Conservation (phyloP, 2,888 invertebrate genomes). For the Nymphalis urticae region DNA sequence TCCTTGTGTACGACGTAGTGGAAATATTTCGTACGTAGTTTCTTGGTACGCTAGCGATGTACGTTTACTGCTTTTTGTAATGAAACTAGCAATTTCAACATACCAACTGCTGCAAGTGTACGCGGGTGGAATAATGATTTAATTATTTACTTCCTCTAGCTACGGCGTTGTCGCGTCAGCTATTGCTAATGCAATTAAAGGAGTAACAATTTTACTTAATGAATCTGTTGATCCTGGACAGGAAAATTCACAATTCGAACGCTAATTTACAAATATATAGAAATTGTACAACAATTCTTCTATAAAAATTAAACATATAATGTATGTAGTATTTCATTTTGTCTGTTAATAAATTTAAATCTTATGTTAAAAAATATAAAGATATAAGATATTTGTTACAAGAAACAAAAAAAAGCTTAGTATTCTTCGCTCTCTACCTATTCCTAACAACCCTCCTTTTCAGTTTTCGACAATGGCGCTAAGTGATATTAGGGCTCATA, state of each 20-base stretch:
- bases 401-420: too few relatives aligned
- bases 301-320: too few relatives aligned
- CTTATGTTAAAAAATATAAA: too few relatives aligned
- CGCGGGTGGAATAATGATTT: constrained; percentile 25
- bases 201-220: constrained; percentile 12
- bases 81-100: constrained; percentile 23
- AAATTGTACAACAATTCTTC: too few relatives aligned
- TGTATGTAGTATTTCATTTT: too few relatives aligned
- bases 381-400: too few relatives aligned
- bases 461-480: too few relatives aligned
- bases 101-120: constrained; percentile 24
- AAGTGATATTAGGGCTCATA: too few relatives aligned
- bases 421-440: too few relatives aligned
- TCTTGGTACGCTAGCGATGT: constrained; percentile 8
- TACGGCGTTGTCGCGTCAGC: constrained; percentile 20
- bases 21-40: constrained; percentile 1
- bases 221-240: constrained; percentile 11
- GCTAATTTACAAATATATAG: not conserved
- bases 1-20: not conserved
- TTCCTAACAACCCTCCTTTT: too few relatives aligned
- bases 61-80: constrained; percentile 16
- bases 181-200: constrained; percentile 18
- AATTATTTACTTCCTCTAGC: constrained; percentile 20
- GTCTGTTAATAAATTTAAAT: too few relatives aligned
- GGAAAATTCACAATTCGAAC: not conserved